These are phyloP conservation scores for Eumaeus atala DNA, from an alignment of 1,140 invertebrate genomes.

Conservation along the genomic window DNA sequence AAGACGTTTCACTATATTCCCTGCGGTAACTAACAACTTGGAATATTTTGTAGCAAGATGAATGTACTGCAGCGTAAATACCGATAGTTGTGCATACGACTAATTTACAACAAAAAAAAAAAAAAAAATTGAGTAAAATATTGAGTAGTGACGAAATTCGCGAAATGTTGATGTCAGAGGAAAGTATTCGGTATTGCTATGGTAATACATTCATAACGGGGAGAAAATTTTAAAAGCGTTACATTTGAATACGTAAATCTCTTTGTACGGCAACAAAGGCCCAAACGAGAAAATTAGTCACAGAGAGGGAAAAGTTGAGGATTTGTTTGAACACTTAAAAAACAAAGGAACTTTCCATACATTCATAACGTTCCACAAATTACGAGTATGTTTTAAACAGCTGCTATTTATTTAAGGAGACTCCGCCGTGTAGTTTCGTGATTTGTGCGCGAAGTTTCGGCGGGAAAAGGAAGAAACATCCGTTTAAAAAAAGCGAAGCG, in stretches of 20 bases:
- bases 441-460: slow-evolving; percentile 2
- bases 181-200: slow-evolving; percentile 22
- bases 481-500: not conserved
- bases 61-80: too few species aligned
- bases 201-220: slow-evolving; percentile 29
- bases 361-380: slow-evolving; percentile 33
- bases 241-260: slow-evolving; percentile 35
- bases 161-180: slow-evolving; percentile 3
- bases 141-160: slow-evolving; percentile 3
- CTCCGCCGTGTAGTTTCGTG: slow-evolving; percentile 30
- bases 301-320: slow-evolving; percentile 44
- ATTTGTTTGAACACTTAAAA: slow-evolving; percentile 55
- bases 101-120: not conserved
- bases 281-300: slow-evolving; percentile 54
- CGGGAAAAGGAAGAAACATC: slow-evolving; percentile 18
- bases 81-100: too few species aligned
- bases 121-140: not conserved
- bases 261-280: slow-evolving; percentile 38
- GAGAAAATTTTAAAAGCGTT: slow-evolving; percentile 44
- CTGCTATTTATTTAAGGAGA: slow-evolving; percentile 48
- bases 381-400: slow-evolving; percentile 33
- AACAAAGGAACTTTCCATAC: slow-evolving; percentile 51
- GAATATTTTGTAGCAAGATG: too few species aligned
- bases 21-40: too few species aligned
- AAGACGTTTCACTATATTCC: too few species aligned